Evolutionary conservation across 2,888 invertebrate species (phyloP), one percentile per base, ranked within the genome.

Genomic region (Andricus curvator): DNA sequence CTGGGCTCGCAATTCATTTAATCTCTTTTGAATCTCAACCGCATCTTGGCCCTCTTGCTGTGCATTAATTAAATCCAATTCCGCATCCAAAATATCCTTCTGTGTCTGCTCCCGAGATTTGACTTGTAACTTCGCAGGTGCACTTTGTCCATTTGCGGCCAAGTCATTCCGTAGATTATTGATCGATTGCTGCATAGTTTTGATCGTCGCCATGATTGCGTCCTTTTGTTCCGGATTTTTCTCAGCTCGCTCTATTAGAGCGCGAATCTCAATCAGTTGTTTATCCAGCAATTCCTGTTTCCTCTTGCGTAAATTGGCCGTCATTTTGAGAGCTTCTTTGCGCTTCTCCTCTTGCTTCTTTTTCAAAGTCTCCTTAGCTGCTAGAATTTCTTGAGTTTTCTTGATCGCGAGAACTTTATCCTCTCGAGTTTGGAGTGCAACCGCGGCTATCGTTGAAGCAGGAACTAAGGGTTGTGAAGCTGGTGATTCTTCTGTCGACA

Each of bases 1-100:
- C 80, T 93, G 93, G 1, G 95, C 93, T 77, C 95, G 95, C 78
- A 98, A 93, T 84, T 98, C 97, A 11, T 95, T 94, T 74, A 93
- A 86, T 89, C 95, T 96, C 91, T 96, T 96, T 87, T 96, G 95
- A 76, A 98, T 93, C 85, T 97, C 97, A 0, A 96, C 95, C 0
- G 97, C 97, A 86, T 98, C 98, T 79, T 96, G 97, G 0, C 98
- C 98, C 90, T 96, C 96, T 92, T 96, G 97, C 89, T 98, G 97
- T 86, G 97, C 97, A 1, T 96, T 97, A 88, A 98, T 97, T 84
- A 98, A 94, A 91, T 99, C 98, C 89, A 98, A 92, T 90, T 99
- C 98, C 0, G 97, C 97, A 90, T 98, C 98, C 15, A 98, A 94
- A 77, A 98, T 95, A 89, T 98, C 98, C 89, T 97, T 97, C 91